phyloP scores from a whole-genome alignment of 2,797 vertebrate species.

The Melanotaenia trifasciata region DNA sequence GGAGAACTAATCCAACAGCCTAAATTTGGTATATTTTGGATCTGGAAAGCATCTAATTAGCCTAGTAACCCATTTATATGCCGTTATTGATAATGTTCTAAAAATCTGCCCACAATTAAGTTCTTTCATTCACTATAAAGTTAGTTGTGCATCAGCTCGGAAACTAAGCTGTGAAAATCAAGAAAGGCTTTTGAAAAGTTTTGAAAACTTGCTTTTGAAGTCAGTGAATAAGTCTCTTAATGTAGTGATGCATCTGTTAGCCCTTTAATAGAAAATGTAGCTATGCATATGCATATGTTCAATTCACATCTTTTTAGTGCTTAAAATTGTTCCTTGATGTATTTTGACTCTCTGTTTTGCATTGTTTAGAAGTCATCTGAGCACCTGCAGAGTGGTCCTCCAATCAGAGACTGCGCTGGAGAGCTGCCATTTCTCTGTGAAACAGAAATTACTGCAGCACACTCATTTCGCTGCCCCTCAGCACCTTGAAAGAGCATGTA shows the following conservation, averaged over 20 bases:
- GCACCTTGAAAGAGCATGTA: constrained; percentile 64
- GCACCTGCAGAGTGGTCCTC: constrained; percentile 18
- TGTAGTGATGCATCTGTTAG: no score
- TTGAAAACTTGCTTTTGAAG: no score
- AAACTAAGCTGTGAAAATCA: neutral
- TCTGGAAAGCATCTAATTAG: neutral
- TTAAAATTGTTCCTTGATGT: neutral
- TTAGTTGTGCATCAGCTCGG: neutral
- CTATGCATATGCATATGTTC: neutral
- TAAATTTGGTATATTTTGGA: neutral
- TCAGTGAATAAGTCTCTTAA: no score
- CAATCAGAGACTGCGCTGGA: constrained; percentile 19
- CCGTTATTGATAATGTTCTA: neutral
- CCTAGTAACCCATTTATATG: neutral
- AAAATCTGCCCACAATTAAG: neutral
- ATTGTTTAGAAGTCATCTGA: constrained; percentile 83
- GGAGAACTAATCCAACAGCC: neutral
- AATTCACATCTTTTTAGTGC: neutral
- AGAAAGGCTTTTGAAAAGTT: neutral
- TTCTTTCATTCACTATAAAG: neutral
- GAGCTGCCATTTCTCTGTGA: constrained; percentile 16
- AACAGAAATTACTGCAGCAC: constrained; percentile 30
- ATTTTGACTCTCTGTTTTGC: constrained; percentile 3
- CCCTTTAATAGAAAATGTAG: no score
- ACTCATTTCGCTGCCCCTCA: constrained; percentile 39